Evolutionary conservation across 2,113 vertebrate species (phyloP).

Genomic region (Baryphthengus martii): DNA sequence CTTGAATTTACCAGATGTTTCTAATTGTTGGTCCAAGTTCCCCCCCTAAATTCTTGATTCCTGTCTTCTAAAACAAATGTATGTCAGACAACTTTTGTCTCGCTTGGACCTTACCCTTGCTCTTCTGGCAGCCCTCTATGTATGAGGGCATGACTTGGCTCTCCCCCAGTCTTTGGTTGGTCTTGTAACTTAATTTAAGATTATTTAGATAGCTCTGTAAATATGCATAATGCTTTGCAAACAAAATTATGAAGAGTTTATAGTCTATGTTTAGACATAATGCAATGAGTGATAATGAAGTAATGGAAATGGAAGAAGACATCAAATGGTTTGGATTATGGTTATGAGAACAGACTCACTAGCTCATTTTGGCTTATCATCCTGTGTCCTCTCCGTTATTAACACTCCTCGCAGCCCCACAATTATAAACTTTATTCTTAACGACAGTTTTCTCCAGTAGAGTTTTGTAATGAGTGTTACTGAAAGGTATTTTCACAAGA

Average conservation of each 20-base stretch:
- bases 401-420: background rate
- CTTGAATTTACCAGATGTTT: background rate
- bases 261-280: conserved; percentile 27
- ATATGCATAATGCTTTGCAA: conserved; percentile 35
- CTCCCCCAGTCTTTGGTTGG: background rate
- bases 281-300: conserved; percentile 35
- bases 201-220: conserved; percentile 35
- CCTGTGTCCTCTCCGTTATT: background rate
- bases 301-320: conserved; percentile 14
- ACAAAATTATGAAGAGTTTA: conserved; percentile 30
- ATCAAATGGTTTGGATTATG: background rate
- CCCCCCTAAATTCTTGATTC: background rate
- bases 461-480: background rate
- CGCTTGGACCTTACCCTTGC: background rate
- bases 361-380: background rate
- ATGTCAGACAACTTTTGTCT: background rate
- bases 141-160: background rate
- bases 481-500: background rate
- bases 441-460: too few relatives aligned
- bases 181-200: conserved; percentile 21
- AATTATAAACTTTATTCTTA: background rate
- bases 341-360: background rate
- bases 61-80: background rate
- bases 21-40: background rate
- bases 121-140: background rate